Percentiles rank a stretch among this genome's conserved stretches.
These are phyloP conservation scores for Oryctes rhinoceros DNA, from an alignment of 1,140 invertebrate species.

Conservation along the genomic window DNA sequence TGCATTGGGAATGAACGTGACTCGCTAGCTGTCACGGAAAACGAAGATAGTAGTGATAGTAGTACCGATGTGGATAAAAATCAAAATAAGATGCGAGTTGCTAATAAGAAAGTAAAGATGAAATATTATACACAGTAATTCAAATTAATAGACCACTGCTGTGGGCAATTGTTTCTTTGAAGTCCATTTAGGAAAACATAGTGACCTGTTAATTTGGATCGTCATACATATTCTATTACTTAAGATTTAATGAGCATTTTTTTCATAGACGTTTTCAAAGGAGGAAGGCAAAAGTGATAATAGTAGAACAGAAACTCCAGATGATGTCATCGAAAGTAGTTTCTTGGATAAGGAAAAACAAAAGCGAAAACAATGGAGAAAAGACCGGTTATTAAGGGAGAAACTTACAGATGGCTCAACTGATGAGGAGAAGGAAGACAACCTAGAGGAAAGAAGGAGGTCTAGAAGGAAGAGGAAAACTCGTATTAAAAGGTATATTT, in stretches of 20 bases:
- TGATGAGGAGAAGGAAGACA: not conserved
- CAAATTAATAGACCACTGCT: not conserved
- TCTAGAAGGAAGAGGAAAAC: conserved; percentile 23
- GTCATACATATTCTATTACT: too few species aligned
- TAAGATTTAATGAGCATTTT: too few species aligned
- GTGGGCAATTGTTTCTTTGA: too few species aligned
- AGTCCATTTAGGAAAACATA: too few species aligned
- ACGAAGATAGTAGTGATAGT: not conserved
- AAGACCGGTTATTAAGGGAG: conserved; percentile 34
- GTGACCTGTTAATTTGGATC: too few species aligned
- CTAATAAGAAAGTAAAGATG: not conserved
- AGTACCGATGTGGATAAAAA: conserved; percentile 24
- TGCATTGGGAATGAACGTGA: not conserved
- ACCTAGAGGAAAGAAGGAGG: conserved; percentile 11
- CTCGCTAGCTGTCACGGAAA: not conserved
- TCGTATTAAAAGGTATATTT: not conserved
- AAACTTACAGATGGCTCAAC: conserved; percentile 5
- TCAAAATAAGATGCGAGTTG: not conserved
- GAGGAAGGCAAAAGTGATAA: not conserved
- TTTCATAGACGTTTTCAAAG: not conserved
- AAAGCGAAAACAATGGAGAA: conserved; percentile 30
- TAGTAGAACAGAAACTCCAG: not conserved
- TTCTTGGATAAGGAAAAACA: not conserved
- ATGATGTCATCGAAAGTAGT: not conserved
- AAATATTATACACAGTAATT: not conserved